These are phyloP conservation scores for Gobiocypris rarus DNA, from an alignment of 2,113 vertebrate species.

Conservation along the genomic window DNA sequence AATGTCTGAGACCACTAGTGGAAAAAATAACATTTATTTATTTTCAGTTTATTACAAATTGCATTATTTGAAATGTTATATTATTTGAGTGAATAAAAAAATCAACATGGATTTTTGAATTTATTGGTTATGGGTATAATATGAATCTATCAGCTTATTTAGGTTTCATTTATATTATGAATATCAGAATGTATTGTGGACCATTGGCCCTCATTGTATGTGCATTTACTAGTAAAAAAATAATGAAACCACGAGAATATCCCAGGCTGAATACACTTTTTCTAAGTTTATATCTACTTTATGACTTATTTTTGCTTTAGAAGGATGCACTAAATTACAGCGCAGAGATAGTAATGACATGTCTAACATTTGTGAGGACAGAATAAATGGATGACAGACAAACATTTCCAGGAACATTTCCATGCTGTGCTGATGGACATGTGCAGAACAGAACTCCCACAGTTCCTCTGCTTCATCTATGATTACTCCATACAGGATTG, in stretches of 20 bases:
- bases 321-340: conserved; percentile 58
- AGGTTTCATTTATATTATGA: not conserved
- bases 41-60: not conserved
- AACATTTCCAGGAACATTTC: conserved; percentile 50
- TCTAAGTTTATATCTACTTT: conserved; percentile 20
- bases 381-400: conserved; percentile 54
- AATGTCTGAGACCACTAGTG: not conserved
- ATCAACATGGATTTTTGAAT: too few species aligned
- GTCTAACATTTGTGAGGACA: conserved; percentile 42
- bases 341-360: conserved; percentile 50
- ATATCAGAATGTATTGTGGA: not conserved
- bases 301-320: conserved; percentile 43
- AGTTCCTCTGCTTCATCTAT: not conserved
- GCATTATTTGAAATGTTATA: not conserved
- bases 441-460: conserved; percentile 32
- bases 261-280: conserved; percentile 8
- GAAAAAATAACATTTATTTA: not conserved
- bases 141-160: not conserved
- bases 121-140: too few species aligned
- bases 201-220: not conserved
- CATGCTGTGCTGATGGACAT: conserved; percentile 46
- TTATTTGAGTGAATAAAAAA: too few species aligned
- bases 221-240: not conserved
- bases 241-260: not conserved
- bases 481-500: conserved; percentile 38